Base-by-base conservation (phyloP, 2,113 vertebrate genomes). In the Callipepla californica region DNA sequence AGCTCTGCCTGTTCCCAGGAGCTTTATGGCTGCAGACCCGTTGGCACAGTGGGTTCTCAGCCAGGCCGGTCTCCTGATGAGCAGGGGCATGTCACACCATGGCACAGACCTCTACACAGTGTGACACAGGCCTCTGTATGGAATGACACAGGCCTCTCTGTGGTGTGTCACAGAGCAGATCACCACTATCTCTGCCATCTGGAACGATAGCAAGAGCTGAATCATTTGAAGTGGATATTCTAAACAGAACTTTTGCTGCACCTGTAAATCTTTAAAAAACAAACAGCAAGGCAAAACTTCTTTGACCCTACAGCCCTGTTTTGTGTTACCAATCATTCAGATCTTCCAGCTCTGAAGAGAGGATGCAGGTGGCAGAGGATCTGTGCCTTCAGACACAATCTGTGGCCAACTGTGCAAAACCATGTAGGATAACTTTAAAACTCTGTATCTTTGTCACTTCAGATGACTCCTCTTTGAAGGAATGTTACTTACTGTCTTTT, bases 281-380 rank as follows among this genome's bases (percentile, higher is more conserved):
- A 90, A 92, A 86, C n/a, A 45, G 73, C 73, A 66, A 89, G 69
- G 42, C 26, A 92, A 94, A 95, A 42, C 48, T 88, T 58, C 48
- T 36, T 21, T 0, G 16, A 45, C 26, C 57, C 85, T 40, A 36
- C 53, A 61, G 36, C 14, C 20, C 47, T 51, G 30, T 36, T 86
- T 72, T 30, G 23, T 58, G 32, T 79, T 66, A 84, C 75, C 30
- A 81, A 12, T 26, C 40, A 59, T 88, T 80, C 73, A 78, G 38
- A 16, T 78, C 28, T 59, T 50, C 44, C 1, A 2, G 13, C 50
- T 68, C 79, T 17, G n/a, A 30, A 36, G 36, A 82, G 36, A 9
- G 11, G 8, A 14, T 38, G 18, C 28, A 72, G 26, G 21, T 1
- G 1, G 45, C 25, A 74, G 10, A 28, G 40, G 67, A 8, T 53